Evolutionary conservation across 2,113 vertebrate genomes (phyloP), one percentile per base, ranked within the genome.

Genomic region (Scatophagus argus): DNA sequence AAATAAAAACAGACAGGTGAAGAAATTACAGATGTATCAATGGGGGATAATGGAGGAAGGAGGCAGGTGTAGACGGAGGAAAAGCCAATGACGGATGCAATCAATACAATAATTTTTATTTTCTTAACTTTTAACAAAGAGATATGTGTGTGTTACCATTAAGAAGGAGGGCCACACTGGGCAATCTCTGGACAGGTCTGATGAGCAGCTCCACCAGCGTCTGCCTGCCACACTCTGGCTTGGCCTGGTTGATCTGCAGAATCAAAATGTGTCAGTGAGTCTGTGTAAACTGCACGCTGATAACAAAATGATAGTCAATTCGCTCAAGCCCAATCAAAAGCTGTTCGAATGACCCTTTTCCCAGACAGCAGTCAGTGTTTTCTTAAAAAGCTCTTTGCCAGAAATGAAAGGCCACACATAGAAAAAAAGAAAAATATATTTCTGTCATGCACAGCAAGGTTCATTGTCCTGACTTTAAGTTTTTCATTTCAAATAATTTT

Each of bases 201-300:
- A 99, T 99, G 52, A 99, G 95, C 67, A 99, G 94, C 88, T 99
- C 98, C 74, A 95, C 97, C 1, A 99, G 93, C 4, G 96, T 97
- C 87, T 99, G 98, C 8, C 98, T 94, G 44, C 98, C 98, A 88
- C 98, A 99, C 84, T 99, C 97, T 9, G 97, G 97, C 82, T 99
- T 99, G 58, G 96, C 90, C 92, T 99, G 97, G 89, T 99, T 99
- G 92, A 99, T 99, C 98, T 95, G 83, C 0, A 46, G 16, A 44
- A 10, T 54, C 0, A 77, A 41, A 34, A 25, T 1, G 12, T 27
- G 19, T 2, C 25, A 14, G 14, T 27, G 41, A 41, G 9, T 65
- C 7, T 54, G 31, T n/a, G 19, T 32, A 3, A 36, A 49, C 3
- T 9, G 13, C 7, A 59, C 9, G 23, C 32, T 2, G 16, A 27